Evolutionary conservation across 2,888 invertebrate genomes (phyloP), one percentile per base, ranked within the genome.

Genomic region (Amphipoea lucens): DNA sequence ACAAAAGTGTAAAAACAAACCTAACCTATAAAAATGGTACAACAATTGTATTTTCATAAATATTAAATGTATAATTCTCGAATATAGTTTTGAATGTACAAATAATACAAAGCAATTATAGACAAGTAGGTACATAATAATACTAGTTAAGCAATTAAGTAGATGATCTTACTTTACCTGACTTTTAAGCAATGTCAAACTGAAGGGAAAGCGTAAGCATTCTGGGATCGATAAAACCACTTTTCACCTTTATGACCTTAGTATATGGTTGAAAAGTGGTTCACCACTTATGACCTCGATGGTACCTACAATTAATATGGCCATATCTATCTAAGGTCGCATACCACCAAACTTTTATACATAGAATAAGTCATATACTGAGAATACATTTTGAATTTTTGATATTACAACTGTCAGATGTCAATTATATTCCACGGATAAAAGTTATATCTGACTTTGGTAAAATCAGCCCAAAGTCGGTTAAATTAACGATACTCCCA

Each of bases 81-180:
- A 78, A 73, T 83, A 45, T 74, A 70, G 48, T 72, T 75, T 62
- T 63, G 9, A 81, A 78, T 80, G 77, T 78, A 72, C 78, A 73
- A 78, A 78, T 72, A 63, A 82, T 71, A 82, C 51, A 78, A 84
- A 70, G 79, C 74, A 78, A 76, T 77, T 83, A 66, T 82, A 78
- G 74, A 72, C 54, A 66, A 36, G 12, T 81, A 85, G 82, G 70
- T 86, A 85, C 74, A 81, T 81, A 77, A 84, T 84, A 81, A 62
- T 72, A 66, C 60, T 75, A 78, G 40, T n/a, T 74, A 29, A 65
- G 29, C 12, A 71, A 71, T 45, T 65, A 20, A 62, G 9, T 63
- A 36, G 29, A 65, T 57, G 4, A 54, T 81, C 3, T 57, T 48
- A 63, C 20, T 12, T 29, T 54, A 66, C n/a, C 14, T 51, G 29